Conservation (phyloP, 2,888 invertebrate genomes). For the Caenorhabditis sinica region DNA sequence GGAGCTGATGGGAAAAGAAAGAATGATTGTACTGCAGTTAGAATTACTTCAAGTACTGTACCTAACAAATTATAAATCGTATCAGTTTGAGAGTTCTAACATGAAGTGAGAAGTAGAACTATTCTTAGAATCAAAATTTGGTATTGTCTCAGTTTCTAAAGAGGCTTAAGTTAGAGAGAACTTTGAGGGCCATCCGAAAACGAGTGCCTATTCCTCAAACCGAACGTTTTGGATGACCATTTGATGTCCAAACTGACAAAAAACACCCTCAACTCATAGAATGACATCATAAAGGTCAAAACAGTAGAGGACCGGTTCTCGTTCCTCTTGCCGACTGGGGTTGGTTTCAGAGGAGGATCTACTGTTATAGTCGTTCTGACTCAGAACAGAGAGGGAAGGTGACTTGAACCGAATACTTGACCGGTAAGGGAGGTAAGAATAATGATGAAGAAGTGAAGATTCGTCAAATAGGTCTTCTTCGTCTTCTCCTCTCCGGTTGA, state of each 20-base stretch:
- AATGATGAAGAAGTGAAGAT: neutral
- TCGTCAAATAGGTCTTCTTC: slow-evolving; percentile 20
- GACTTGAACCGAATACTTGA: slow-evolving; percentile 5
- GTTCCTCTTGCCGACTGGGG: neutral
- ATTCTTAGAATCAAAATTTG: no score
- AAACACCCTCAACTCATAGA: slow-evolving; percentile 3
- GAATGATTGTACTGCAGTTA: no score
- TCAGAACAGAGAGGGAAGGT: neutral
- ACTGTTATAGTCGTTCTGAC: slow-evolving; percentile 13
- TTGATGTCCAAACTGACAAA: neutral
- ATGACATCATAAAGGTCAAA: slow-evolving; percentile 41
- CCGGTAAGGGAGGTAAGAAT: neutral
- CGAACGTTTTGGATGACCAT: neutral
- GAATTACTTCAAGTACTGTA: no score
- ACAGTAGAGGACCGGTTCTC: slow-evolving; percentile 20
- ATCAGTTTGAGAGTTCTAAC: no score
- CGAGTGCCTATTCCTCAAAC: neutral
- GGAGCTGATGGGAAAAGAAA: neutral
- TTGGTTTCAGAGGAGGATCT: slow-evolving; percentile 1
- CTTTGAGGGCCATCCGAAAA: no score
- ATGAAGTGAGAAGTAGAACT: no score
- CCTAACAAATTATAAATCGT: no score
- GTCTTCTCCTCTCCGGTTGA: neutral
- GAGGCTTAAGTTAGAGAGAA: no score
- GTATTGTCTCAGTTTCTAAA: no score